Evolutionary conservation across 2,888 invertebrate genomes (phyloP).

Genomic region (Carabus problematicus): DNA sequence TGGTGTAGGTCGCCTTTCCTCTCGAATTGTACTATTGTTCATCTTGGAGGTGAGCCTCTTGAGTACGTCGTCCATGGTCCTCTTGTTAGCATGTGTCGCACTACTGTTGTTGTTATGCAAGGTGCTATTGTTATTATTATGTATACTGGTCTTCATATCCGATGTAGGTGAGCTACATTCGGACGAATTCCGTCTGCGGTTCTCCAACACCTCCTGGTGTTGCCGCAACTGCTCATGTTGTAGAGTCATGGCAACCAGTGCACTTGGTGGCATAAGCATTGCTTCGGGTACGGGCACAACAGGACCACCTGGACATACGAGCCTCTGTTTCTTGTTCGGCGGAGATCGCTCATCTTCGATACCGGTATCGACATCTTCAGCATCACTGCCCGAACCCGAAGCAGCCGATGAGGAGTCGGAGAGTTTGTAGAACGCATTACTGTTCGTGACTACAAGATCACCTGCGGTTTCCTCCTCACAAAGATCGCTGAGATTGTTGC

Average conservation of each 20-base stretch:
- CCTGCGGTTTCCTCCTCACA: constrained; percentile 69
- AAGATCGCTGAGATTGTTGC: constrained; percentile 66
- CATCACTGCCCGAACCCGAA: constrained; percentile 59
- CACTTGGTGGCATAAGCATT: constrained; percentile 50
- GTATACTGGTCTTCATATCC: constrained; percentile 68
- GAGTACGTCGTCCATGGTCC: constrained; percentile 91
- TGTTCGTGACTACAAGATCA: constrained; percentile 57
- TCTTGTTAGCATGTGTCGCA: constrained; percentile 68
- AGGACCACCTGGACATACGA: constrained; percentile 51
- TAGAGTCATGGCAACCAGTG: constrained; percentile 58
- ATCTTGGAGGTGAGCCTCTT: constrained; percentile 85
- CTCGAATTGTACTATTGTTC: constrained; percentile 77
- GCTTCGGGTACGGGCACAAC: constrained; percentile 43
- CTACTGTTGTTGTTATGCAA: constrained; percentile 68
- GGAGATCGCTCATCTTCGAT: constrained; percentile 58
- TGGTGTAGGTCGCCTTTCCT: constrained; percentile 75
- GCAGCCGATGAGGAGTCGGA: constrained; percentile 57
- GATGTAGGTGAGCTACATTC: constrained; percentile 78
- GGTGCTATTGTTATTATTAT: constrained; percentile 70
- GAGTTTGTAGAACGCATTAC: constrained; percentile 57
- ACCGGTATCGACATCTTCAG: constrained; percentile 56
- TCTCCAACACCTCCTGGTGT: constrained; percentile 52
- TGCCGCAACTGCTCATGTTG: constrained; percentile 65
- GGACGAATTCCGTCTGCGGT: constrained; percentile 62
- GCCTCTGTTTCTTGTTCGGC: constrained; percentile 58